Conservation (phyloP, 2,888 invertebrate species). For the Xanthorhoe spadicearia region DNA sequence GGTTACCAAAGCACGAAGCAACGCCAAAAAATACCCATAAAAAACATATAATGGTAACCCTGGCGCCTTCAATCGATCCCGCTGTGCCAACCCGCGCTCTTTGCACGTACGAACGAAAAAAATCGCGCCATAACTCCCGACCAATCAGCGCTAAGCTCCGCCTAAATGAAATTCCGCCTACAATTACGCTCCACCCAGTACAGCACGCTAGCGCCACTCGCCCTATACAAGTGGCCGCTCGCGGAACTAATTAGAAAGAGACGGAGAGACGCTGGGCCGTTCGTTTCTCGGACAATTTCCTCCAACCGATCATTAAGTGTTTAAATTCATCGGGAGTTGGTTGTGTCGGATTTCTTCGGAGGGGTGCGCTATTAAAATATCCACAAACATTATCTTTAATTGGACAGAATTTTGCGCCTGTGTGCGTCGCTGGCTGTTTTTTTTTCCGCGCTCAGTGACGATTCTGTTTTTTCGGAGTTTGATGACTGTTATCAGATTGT, state of each 20-base stretch:
- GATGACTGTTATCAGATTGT: conserved; percentile 80
- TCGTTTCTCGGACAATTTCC: conserved; percentile 84
- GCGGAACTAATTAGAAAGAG: conserved; percentile 76
- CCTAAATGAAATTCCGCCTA: conserved; percentile 65
- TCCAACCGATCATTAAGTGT: conserved; percentile 85
- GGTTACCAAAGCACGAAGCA: conserved; percentile 78
- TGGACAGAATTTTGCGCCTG: conserved; percentile 82
- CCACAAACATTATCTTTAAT: conserved; percentile 85
- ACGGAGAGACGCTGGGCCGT: conserved; percentile 71
- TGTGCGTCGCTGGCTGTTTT: conserved; percentile 75
- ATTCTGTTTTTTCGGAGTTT: conserved; percentile 77
- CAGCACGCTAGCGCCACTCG: conserved; percentile 66
- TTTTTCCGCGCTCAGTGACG: conserved; percentile 72
- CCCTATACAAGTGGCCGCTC: conserved; percentile 71
- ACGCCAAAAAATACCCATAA: conserved; percentile 84
- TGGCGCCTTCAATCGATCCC: conserved; percentile 78
- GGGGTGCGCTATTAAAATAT: conserved; percentile 85
- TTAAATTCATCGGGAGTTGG: conserved; percentile 84
- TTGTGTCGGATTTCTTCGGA: conserved; percentile 84
- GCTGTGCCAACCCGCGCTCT: conserved; percentile 76
- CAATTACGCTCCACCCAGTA: conserved; percentile 59
- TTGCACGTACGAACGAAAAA: conserved; percentile 76
- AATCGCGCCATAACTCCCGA: conserved; percentile 64
- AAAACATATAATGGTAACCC: conserved; percentile 83
- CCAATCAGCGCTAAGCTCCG: conserved; percentile 65